Conservation (phyloP, 2,888 invertebrate species). For the Branchipolynoe longqiensis region DNA sequence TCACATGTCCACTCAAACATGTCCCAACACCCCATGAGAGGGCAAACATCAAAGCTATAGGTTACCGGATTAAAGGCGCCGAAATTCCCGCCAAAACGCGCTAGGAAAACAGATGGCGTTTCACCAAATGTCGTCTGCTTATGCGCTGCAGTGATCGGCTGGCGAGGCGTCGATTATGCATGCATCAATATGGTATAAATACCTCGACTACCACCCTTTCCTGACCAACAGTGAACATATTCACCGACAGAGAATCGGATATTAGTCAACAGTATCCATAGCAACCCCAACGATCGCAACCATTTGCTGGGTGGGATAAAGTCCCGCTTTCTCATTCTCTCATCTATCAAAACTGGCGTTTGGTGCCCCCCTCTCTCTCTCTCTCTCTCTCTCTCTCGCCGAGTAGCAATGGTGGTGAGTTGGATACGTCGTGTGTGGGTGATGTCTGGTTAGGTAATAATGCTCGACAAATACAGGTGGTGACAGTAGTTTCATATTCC, state of each 20-base stretch:
- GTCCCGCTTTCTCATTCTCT: not conserved
- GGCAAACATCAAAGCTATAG: constrained; percentile 37
- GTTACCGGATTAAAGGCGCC: constrained; percentile 27
- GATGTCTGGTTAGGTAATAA: not conserved
- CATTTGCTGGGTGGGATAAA: not conserved
- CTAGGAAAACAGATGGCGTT: constrained; percentile 25
- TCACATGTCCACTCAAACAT: not conserved
- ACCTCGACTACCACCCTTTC: not conserved
- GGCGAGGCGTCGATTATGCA: constrained; percentile 26
- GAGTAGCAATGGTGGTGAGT: constrained; percentile 2
- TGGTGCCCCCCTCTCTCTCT: no score
- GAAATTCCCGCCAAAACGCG: not conserved
- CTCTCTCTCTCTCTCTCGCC: no score
- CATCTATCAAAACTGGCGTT: constrained; percentile 25
- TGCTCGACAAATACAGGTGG: constrained; percentile 31
- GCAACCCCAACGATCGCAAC: not conserved
- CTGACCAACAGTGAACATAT: constrained; percentile 12
- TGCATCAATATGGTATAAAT: constrained; percentile 29
- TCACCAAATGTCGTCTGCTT: constrained; percentile 42
- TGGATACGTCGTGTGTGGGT: not conserved
- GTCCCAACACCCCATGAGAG: not conserved
- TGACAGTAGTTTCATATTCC: not conserved
- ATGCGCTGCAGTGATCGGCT: constrained; percentile 32
- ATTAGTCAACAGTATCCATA: constrained; percentile 44
- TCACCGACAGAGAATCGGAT: constrained; percentile 3